Evolutionary conservation across 2,797 vertebrate species (phyloP).

Genomic region (Amblyraja radiata): DNA sequence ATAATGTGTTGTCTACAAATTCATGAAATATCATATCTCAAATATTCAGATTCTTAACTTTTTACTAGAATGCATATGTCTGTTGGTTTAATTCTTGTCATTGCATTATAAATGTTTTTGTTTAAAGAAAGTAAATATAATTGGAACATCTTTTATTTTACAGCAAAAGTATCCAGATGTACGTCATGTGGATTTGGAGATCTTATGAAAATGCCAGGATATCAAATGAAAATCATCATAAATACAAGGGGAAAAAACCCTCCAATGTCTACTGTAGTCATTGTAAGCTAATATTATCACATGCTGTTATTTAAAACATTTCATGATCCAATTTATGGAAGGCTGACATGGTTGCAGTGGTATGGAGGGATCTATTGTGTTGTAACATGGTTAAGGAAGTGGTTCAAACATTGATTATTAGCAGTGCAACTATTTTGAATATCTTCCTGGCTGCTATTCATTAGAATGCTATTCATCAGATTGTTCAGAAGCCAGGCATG

Average conservation of each 20-base stretch:
- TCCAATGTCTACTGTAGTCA: not conserved
- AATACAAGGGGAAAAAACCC: not conserved
- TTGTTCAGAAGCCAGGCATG: no score
- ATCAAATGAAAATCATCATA: conserved; percentile 17
- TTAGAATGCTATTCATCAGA: not conserved
- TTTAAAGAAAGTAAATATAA: not conserved
- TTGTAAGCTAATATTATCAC: not conserved
- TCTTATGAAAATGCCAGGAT: conserved; percentile 45
- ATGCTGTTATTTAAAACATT: conserved; percentile 7
- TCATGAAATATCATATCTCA: not conserved
- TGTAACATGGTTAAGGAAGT: not conserved
- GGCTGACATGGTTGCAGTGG: not conserved
- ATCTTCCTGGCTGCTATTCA: not conserved
- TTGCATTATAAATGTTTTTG: not conserved
- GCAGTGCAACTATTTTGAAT: conserved; percentile 1
- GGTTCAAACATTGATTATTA: not conserved
- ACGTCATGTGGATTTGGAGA: conserved; percentile 95
- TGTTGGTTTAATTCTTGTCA: not conserved
- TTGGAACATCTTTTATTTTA: conserved; percentile 46
- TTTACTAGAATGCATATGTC: not conserved
- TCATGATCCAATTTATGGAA: not conserved
- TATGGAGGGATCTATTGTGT: not conserved
- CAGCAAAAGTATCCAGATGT: conserved; percentile 95
- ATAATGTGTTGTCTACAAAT: not conserved
- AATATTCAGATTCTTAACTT: not conserved